Percentiles rank a stretch among this genome's conserved stretches.
Conservation (phyloP, 1,140 invertebrate species). For the Nylanderia fulva region DNA sequence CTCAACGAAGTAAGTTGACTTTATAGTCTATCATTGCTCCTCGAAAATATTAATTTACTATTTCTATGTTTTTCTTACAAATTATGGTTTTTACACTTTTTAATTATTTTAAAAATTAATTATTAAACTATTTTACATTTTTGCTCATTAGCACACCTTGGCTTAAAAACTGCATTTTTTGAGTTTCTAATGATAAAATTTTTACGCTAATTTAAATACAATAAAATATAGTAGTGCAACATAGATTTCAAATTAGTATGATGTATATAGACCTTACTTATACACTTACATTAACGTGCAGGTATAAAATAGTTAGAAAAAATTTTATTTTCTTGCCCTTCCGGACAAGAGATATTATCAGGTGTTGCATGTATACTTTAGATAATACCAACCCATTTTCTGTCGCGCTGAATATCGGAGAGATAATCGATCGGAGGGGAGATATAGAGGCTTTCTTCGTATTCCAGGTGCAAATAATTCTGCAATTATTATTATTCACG, state of each 20-base stretch:
- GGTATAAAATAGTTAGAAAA: neutral
- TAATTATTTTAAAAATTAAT: neutral
- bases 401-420: neutral
- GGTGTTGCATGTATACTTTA: neutral
- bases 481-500: conserved; percentile 21
- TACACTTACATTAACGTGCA: neutral
- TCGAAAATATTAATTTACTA: neutral
- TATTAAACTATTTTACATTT: neutral
- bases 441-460: neutral
- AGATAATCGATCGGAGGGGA: conserved; percentile 6
- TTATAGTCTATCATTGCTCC: neutral
- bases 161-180: neutral
- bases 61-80: neutral
- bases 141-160: neutral
- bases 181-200: neutral
- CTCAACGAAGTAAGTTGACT: neutral
- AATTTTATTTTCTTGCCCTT: neutral
- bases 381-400: neutral
- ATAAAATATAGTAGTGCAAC: neutral
- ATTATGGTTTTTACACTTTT: neutral
- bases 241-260: neutral
- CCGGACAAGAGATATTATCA: neutral
- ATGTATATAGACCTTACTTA: neutral
- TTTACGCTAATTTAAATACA: neutral
- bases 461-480: neutral